Percentiles rank a stretch among this genome's conserved stretches.
Evolutionary conservation across 64 coral and sea anemone genomes (phyloP).

Genomic region (Pocillopora damicornis): DNA sequence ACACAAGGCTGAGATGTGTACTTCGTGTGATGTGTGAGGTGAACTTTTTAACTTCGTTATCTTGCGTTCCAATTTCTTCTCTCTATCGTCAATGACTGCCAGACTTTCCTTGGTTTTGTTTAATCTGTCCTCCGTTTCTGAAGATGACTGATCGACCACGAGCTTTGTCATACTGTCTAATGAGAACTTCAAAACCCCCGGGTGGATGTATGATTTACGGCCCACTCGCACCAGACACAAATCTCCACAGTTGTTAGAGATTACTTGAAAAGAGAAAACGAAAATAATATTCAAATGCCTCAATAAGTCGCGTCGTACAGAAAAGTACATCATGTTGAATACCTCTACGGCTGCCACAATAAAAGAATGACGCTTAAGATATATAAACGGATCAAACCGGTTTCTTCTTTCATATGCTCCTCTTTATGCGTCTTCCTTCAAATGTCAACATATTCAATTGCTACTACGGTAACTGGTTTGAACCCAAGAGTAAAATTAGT

Average conservation of each 20-base stretch:
- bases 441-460: too few relatives aligned
- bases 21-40: not conserved
- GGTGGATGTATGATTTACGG: slow-evolving; percentile 66
- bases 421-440: too few relatives aligned
- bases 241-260: slow-evolving; percentile 65
- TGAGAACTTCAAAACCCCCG: slow-evolving; percentile 27
- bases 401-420: too few relatives aligned
- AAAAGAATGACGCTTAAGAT: too few relatives aligned
- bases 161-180: slow-evolving; percentile 55
- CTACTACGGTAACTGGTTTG: too few relatives aligned
- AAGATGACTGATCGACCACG: not conserved
- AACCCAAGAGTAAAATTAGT: too few relatives aligned
- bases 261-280: not conserved
- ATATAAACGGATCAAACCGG: too few relatives aligned
- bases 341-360: too few relatives aligned
- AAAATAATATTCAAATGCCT: not conserved
- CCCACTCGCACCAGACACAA: slow-evolving; percentile 79
- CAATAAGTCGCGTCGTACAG: not conserved
- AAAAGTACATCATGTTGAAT: too few relatives aligned
- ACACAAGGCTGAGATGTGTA: not conserved
- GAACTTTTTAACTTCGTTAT: not conserved
- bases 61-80: not conserved
- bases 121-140: not conserved
- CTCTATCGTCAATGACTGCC: not conserved
- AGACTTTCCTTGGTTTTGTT: slow-evolving; percentile 8